Evolutionary conservation across 2,888 invertebrate species (phyloP), one percentile per base, ranked within the genome.

Genomic region (Blastobasis adustella): DNA sequence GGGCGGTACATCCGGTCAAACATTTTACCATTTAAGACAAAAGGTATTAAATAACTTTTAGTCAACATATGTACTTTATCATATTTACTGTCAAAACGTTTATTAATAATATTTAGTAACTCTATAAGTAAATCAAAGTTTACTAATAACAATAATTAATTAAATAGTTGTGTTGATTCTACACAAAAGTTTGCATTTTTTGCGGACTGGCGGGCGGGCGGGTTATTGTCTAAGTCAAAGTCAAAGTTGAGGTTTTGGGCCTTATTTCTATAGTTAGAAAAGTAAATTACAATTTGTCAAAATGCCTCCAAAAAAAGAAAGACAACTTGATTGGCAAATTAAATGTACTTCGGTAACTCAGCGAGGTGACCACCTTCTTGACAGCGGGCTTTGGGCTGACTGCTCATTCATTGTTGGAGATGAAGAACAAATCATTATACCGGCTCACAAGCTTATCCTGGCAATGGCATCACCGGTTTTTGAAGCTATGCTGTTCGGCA

Each of bases 381-480:
- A 94, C 68, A 92, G 93, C 3, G 94, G 93, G 49, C 93, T 93
- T 79, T 95, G 95, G 95, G 91, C 94, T 9, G 96, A 96, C 67
- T 95, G 95, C 70, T 91, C 92, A n/a, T 96, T 96, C 69, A 82
- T 95, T 56, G 95, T 96, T 45, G 96, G 96, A 0, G 23, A 23
- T 23, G 90, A 92, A 5, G 93, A 94, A 65, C 92, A 94, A 70
- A 91, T 94, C 63, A 84, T 92, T 1, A 81, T 96, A 38, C 90
- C 92, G 56, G 94, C 93, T 0, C 96, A 96, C 74, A 95, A 95
- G 74, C 78, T 96, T 41, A 90, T 96, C 55, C 80, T 96, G 50
- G 95, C 95, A 0, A 95, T 95, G 94, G 93, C 95, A 0, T 95
- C 95, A 57, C 96, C 96, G 0, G 96, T 96, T 0, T 96, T 96